A percentile compares a stretch with the other conserved stretches of the same genome.
phyloP scores from a whole-genome alignment of 2,888 invertebrate species.

The Anticlea derivata region DNA sequence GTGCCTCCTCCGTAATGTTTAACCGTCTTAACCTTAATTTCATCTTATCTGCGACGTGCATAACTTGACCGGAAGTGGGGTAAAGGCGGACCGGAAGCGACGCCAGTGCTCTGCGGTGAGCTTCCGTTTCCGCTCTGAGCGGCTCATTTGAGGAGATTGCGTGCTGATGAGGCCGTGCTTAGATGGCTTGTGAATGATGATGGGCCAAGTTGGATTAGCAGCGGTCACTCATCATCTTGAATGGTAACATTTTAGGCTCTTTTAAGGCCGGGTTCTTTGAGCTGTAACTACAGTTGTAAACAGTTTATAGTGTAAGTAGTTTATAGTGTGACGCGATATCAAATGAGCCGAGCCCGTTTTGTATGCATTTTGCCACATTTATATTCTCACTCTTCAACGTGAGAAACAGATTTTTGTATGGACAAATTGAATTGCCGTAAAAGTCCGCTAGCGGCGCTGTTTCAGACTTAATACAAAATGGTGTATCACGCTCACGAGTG shows the following conservation, averaged over 20 bases:
- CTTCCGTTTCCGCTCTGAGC: constrained; percentile 43
- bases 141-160: constrained; percentile 41
- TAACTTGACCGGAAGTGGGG: constrained; percentile 47
- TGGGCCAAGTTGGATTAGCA: constrained; percentile 11
- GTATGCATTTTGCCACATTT: too few species aligned
- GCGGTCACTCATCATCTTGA: constrained; percentile 10
- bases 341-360: too few species aligned
- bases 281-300: too few species aligned
- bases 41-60: constrained; percentile 30
- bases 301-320: too few species aligned
- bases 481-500: too few species aligned
- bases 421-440: too few species aligned
- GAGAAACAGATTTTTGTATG: too few species aligned
- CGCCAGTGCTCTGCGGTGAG: constrained; percentile 39
- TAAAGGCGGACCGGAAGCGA: constrained; percentile 41
- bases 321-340: too few species aligned
- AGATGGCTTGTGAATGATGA: constrained; percentile 22
- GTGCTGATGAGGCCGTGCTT: constrained; percentile 31
- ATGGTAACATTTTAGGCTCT: background rate
- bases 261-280: background rate
- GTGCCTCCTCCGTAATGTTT: background rate
- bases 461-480: too few species aligned
- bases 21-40: constrained; percentile 10
- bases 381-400: too few species aligned
- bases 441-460: too few species aligned